phyloP scores from a whole-genome alignment of 2,888 invertebrate species.

The Parapristionchus giblindavisi region DNA sequence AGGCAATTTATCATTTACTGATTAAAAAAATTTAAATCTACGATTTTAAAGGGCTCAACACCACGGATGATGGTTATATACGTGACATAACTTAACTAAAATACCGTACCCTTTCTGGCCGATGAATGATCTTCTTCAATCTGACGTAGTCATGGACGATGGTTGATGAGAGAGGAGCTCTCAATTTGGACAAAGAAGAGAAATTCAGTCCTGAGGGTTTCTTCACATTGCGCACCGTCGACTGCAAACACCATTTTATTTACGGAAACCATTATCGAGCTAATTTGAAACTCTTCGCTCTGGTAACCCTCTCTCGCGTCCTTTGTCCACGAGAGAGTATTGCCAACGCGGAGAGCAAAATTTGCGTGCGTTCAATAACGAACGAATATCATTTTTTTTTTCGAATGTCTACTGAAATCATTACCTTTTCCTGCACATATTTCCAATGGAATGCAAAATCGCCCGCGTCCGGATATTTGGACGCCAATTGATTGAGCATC shows the following conservation, averaged over 20 bases:
- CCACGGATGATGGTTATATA: too few species aligned
- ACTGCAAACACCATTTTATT: neutral
- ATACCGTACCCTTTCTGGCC: constrained; percentile 29
- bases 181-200: constrained; percentile 2
- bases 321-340: too few species aligned
- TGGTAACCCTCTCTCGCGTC: too few species aligned
- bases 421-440: constrained; percentile 30
- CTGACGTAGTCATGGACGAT: constrained; percentile 25
- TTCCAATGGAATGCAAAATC: constrained; percentile 30
- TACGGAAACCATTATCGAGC: neutral
- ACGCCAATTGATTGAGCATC: constrained; percentile 5
- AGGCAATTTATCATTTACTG: too few species aligned
- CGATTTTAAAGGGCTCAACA: too few species aligned
- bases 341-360: too few species aligned
- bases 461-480: constrained; percentile 18
- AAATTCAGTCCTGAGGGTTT: constrained; percentile 20
- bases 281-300: too few species aligned
- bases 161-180: neutral
- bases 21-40: too few species aligned
- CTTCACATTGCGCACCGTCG: neutral
- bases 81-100: too few species aligned
- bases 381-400: too few species aligned
- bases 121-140: constrained; percentile 33
- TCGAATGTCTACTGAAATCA: too few species aligned
- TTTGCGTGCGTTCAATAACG: too few species aligned